phyloP scores from a whole-genome alignment of 2,888 invertebrate genomes.

The Eilema sororculum region DNA sequence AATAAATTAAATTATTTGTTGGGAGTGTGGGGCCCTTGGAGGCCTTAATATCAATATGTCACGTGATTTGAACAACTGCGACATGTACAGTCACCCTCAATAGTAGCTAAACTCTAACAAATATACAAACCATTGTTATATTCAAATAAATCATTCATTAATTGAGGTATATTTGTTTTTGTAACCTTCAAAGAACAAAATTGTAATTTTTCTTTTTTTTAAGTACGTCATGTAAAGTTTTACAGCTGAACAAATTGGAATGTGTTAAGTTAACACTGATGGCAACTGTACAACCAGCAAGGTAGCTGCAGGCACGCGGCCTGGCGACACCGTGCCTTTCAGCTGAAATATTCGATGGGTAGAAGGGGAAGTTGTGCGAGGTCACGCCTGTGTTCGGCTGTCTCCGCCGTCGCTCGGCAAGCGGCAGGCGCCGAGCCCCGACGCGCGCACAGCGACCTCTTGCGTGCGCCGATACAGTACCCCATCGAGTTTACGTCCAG shows the following conservation, averaged over 20 bases:
- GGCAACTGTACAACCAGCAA: conserved; percentile 40
- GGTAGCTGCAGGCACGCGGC: conserved; percentile 52
- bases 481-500: conserved; percentile 77
- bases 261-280: background rate
- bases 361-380: conserved; percentile 82
- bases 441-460: conserved; percentile 78
- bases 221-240: background rate
- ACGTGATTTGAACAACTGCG: conserved; percentile 61
- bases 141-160: background rate
- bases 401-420: conserved; percentile 62
- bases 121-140: background rate
- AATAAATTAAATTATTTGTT: conserved; percentile 50
- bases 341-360: conserved; percentile 77
- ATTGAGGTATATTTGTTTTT: background rate
- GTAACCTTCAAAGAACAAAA: background rate
- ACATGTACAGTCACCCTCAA: conserved; percentile 39
- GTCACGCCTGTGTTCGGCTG: conserved; percentile 79
- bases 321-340: conserved; percentile 77
- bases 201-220: background rate
- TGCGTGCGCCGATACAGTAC: conserved; percentile 78
- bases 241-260: background rate
- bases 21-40: conserved; percentile 34
- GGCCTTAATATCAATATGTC: conserved; percentile 59
- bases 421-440: conserved; percentile 70
- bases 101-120: background rate